A percentile compares a stretch with the other conserved stretches of the same genome.
These are phyloP conservation scores for Acanthurus tractus DNA, from an alignment of 2,797 vertebrate genomes.

Conservation along the genomic window DNA sequence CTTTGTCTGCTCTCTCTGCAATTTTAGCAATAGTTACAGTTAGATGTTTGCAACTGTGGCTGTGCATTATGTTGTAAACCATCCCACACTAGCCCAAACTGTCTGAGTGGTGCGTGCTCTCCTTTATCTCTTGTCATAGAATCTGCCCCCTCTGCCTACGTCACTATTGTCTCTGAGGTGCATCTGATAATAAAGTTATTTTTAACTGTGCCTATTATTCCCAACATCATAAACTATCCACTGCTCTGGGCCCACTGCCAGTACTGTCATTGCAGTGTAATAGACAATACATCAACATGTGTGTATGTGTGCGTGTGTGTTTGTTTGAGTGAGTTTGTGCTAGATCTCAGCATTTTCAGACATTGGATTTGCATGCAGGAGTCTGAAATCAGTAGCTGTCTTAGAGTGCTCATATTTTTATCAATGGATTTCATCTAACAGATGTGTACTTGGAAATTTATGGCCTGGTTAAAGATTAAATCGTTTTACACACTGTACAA, in stretches of 20 bases:
- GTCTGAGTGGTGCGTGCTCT: constrained; percentile 15
- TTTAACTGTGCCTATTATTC: constrained; percentile 73
- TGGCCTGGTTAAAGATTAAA: constrained; percentile 12
- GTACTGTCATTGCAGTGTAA: constrained; percentile 68
- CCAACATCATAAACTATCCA: constrained; percentile 75
- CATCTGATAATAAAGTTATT: constrained; percentile 77
- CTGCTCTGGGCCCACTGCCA: constrained; percentile 67
- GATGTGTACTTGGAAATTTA: background rate
- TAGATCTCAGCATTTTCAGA: constrained; percentile 46
- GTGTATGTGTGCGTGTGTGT: constrained; percentile 27
- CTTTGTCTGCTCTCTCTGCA: constrained; percentile 27
- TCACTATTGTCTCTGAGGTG: constrained; percentile 64
- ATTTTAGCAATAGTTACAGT: constrained; percentile 10
- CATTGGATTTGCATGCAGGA: constrained; percentile 27
- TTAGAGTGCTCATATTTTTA: constrained; percentile 33
- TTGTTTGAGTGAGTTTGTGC: constrained; percentile 31
- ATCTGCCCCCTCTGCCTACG: constrained; percentile 12
- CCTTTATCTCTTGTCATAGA: constrained; percentile 30
- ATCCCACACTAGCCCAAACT: background rate
- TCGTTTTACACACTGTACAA: background rate
- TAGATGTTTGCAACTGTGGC: constrained; percentile 23
- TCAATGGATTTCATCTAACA: constrained; percentile 20
- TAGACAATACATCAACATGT: constrained; percentile 74
- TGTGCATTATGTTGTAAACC: constrained; percentile 6
- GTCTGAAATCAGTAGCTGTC: constrained; percentile 18